A percentile compares a stretch with the other conserved stretches of the same genome.
Conservation (phyloP, 2,797 vertebrate species). For the Poeciliopsis turneri region DNA sequence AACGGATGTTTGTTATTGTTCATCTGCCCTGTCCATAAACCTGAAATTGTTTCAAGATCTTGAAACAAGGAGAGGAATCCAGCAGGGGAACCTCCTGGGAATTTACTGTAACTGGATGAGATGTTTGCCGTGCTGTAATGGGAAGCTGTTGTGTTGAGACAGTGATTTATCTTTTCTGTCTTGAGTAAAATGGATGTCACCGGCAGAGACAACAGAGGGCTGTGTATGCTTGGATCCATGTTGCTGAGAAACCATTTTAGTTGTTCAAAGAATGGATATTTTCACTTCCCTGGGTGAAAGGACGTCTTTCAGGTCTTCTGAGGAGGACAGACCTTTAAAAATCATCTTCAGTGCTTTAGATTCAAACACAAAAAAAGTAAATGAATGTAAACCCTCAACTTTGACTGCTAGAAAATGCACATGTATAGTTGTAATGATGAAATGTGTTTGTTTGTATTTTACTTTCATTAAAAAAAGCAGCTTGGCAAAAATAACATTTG, state of each 20-base stretch:
- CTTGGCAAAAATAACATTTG: not conserved
- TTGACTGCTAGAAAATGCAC: conserved; percentile 3
- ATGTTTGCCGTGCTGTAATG: conserved; percentile 43
- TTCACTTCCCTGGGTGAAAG: conserved; percentile 42
- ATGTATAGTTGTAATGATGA: not conserved
- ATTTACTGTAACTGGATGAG: conserved; percentile 42
- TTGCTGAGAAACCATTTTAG: conserved; percentile 60
- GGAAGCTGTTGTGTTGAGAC: conserved; percentile 16
- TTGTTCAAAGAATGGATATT: conserved; percentile 60
- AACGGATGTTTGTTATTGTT: conserved; percentile 10
- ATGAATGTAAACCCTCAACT: not conserved
- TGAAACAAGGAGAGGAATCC: conserved; percentile 40
- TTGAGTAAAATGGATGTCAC: conserved; percentile 43
- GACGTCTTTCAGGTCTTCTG: conserved; percentile 63
- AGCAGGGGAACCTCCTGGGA: conserved; percentile 29
- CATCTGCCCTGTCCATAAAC: conserved; percentile 10
- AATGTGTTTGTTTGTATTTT: not conserved
- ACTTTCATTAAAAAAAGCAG: not conserved
- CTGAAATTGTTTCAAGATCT: not conserved
- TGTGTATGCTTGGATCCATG: conserved; percentile 48
- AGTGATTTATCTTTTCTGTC: conserved; percentile 63
- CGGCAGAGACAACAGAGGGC: conserved; percentile 40
- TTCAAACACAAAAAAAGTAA: not conserved
- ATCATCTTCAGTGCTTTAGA: conserved; percentile 2
- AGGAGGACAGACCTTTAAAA: conserved; percentile 39